Conservation (phyloP, 2,113 vertebrate genomes). For the Malurus cyaneus region DNA sequence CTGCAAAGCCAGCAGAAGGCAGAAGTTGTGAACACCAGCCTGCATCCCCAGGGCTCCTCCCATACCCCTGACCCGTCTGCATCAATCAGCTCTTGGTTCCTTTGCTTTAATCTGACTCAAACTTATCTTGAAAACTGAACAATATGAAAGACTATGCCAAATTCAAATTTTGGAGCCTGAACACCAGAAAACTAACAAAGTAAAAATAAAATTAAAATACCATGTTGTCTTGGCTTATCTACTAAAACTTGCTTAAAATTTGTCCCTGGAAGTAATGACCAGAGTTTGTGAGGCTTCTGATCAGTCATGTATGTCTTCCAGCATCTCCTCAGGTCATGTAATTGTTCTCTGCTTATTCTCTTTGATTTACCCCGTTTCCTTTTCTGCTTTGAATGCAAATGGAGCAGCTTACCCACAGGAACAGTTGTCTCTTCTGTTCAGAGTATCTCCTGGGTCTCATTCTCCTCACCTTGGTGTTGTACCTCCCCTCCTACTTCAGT, state of each 20-base stretch:
- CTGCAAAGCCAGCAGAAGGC: background rate
- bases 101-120: background rate
- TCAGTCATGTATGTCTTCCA: background rate
- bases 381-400: background rate
- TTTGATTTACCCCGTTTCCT: background rate
- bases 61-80: background rate
- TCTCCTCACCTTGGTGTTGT: background rate
- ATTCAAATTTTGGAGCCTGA: background rate
- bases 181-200: background rate
- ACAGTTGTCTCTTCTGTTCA: background rate
- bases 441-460: background rate
- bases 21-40: background rate
- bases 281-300: background rate
- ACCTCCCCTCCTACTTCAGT: background rate
- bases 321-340: background rate
- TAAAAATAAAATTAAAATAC: background rate
- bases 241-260: background rate
- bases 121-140: rapidly evolving
- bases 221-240: background rate
- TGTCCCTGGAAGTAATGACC: background rate
- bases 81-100: background rate
- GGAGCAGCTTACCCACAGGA: background rate
- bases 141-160: background rate
- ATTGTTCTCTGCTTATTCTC: background rate
- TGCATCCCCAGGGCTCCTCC: background rate